Base-by-base conservation (phyloP, 1,140 invertebrate species). In the Brachionus calyciflorus region DNA sequence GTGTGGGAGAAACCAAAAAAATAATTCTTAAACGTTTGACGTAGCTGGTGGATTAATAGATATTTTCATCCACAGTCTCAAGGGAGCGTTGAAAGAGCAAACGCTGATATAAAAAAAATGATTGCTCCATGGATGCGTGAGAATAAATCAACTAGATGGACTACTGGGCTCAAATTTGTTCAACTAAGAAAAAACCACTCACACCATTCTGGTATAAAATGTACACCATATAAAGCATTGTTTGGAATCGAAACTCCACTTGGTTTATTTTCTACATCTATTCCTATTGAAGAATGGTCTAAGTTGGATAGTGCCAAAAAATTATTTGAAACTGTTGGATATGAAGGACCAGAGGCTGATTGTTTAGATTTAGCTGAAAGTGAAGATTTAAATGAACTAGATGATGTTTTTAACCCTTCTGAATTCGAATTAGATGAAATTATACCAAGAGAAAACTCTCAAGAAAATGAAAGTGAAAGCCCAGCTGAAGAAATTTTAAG, bases 41-140 rank as follows among this genome's bases (percentile, higher is more conserved):
- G n/a, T n/a, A n/a, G n/a, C n/a, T n/a, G n/a, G n/a, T n/a, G n/a
- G n/a, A n/a, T n/a, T n/a, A n/a, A n/a, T n/a, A n/a, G n/a, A n/a
- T n/a, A n/a, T n/a, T n/a, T n/a, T n/a, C 79, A 81, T 77, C 77
- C 78, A 10, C 80, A 81, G 60, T 78, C 51, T 17, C 79, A 81
- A 57, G 79, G 81, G 10, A 77, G 33, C 17, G 77, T 80, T 65
- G 77, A 81, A 60, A 60, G 79, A 51, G 76, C 78, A 5, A 81
- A 79, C 70, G 41, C 49, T 10, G 79, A 81, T 40, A 51, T 51
- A 4, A 51, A 51, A 37, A 37, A 37, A 37, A 37, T 37, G 33
- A 3, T 37, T 37, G 33, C 33, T 5, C 3, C 33, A 9, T 37
- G 33, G 60, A 65, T 65, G 30, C 17, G 33, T 19, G 60, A 41